Base-by-base conservation (phyloP, 2,113 vertebrate species). In the Brachirus orientalis region DNA sequence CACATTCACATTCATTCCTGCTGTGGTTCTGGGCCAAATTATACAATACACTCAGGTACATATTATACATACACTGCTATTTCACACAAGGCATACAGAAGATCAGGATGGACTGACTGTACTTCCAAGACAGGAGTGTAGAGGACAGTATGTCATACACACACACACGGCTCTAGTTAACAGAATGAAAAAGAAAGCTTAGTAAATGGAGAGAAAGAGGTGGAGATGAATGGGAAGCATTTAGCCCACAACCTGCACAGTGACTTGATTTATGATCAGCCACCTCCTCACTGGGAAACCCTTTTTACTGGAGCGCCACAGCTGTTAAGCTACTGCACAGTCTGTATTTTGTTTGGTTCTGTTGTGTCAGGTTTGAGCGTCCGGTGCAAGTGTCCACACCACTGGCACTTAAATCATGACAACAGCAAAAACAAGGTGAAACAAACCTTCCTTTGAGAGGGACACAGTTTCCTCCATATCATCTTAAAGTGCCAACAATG, bases 221-320 rank as follows among this genome's bases (percentile, higher is more conserved):
- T n/a, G n/a, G n/a, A n/a, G n/a, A 69, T 56, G 45, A 44, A 69
- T 75, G 22, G 50, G 20, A 36, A 6, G 63, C 18, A 41, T 64
- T 72, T 68, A 61, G 19, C 48, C 56, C 35, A 14, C 46, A 60
- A 59, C 54, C 48, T 63, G 44, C 0, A 36, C 18, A 0, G 20
- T 22, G 0, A 56, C 11, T 47, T 67, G 75, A 75, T 75, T 71
- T 67, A 83, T 47, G 52, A 53, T 46, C 45, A 33, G n/a, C 19
- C 35, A 35, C 10, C 16, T 20, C 33, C 40, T 54, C 17, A 14
- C 28, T 8, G 4, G 6, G 35, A 61, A 60, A 3, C 48, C 10
- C 6, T 47, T 47, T 46, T 9, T 1, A 7, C 18, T 63, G 10
- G 13, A 16, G 8, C 5, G 12, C 57, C n/a, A 16, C 6, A 28